Evolutionary conservation across 2,888 invertebrate genomes (phyloP).

Genomic region (Melitaea athalia): DNA sequence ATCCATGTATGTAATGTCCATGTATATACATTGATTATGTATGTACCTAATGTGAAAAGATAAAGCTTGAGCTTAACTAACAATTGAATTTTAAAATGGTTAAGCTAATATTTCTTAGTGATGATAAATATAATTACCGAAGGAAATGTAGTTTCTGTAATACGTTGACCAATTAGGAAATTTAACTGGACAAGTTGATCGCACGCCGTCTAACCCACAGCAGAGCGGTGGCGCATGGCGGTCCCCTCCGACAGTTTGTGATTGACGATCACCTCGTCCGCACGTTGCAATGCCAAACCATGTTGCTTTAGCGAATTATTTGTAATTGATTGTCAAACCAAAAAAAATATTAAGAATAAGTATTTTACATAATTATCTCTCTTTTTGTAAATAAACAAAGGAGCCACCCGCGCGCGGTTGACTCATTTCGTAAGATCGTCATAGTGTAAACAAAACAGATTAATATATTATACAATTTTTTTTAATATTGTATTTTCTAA

Average conservation of each 20-base stretch:
- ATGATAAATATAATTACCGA: slow-evolving; percentile 18
- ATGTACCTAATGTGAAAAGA: not conserved
- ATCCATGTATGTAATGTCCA: no score
- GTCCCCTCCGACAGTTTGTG: slow-evolving; percentile 55
- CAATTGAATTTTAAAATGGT: slow-evolving; percentile 7
- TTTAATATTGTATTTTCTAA: not conserved
- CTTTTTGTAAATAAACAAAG: slow-evolving; percentile 66
- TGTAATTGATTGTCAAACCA: slow-evolving; percentile 37
- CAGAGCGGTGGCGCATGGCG: slow-evolving; percentile 48
- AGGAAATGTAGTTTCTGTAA: slow-evolving; percentile 20
- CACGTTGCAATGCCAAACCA: slow-evolving; percentile 42
- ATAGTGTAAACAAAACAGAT: slow-evolving; percentile 51
- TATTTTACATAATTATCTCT: slow-evolving; percentile 40
- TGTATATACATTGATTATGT: no score
- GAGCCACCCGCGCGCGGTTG: slow-evolving; percentile 48
- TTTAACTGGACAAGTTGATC: slow-evolving; percentile 28
- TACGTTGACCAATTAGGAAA: slow-evolving; percentile 27
- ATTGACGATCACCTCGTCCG: slow-evolving; percentile 57
- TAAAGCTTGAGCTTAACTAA: not conserved
- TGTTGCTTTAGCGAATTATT: slow-evolving; percentile 32
- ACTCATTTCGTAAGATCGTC: slow-evolving; percentile 50
- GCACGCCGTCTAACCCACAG: slow-evolving; percentile 31
- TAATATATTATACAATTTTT: slow-evolving; percentile 1
- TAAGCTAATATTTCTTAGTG: slow-evolving; percentile 13
- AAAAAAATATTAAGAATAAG: slow-evolving; percentile 25